A percentile compares a stretch with the other conserved stretches of the same genome.
phyloP scores from a whole-genome alignment of 2,113 vertebrate species.

The Hystrix cristata region DNA sequence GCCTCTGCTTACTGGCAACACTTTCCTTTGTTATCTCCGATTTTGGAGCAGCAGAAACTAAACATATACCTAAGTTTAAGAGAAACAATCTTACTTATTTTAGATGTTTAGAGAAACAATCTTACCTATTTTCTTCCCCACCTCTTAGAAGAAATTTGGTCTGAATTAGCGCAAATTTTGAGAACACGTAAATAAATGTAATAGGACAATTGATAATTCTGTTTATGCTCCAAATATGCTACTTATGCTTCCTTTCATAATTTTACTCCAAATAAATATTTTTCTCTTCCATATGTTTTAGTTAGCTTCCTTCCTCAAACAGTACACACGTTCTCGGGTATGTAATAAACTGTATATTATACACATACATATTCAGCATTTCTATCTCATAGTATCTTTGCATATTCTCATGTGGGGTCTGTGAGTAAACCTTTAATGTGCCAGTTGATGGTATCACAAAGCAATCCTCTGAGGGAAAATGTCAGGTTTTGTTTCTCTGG shows the following conservation, averaged over 20 bases:
- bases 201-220: neutral
- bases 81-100: neutral
- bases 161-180: slow-evolving; percentile 41
- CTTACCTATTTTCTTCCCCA: neutral
- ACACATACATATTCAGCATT: neutral
- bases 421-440: neutral
- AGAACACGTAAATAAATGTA: slow-evolving; percentile 2
- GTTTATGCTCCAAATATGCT: neutral
- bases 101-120: neutral
- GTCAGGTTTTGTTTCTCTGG: neutral
- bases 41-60: neutral
- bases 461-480: neutral
- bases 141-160: neutral
- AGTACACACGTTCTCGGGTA: neutral
- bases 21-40: neutral
- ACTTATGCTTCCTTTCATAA: neutral
- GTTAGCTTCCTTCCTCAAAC: slow-evolving; percentile 2
- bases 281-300: neutral
- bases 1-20: neutral
- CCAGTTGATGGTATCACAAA: neutral
- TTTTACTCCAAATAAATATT: neutral
- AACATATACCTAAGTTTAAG: neutral
- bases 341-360: neutral
- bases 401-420: neutral
- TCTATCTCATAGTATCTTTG: neutral